Evolutionary conservation across 2,797 vertebrate genomes (phyloP), one percentile per base, ranked within the genome.

Genomic region (Phataginus tricuspis): DNA sequence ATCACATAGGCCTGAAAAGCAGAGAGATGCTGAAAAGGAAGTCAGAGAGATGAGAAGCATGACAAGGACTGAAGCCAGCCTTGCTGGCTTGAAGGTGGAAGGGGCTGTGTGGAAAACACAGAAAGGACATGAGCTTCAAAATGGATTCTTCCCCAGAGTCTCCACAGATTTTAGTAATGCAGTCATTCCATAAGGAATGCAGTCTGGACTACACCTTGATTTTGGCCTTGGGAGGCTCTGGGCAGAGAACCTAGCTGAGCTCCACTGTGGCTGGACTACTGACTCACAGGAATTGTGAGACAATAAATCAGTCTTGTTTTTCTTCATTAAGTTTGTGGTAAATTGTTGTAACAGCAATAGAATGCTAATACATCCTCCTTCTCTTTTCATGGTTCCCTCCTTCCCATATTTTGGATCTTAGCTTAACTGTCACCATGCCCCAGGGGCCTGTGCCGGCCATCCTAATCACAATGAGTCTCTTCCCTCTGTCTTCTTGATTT

Each of bases 351-450:
- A 29, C 19, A 92, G 7, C 2, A 66, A 77, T 10, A n/a, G 59
- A 66, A 64, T 72, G 68, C 2, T 75, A 78, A 34, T 53, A 64
- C 1, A 59, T 14, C 21, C 51, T 74, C n/a, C 25, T 91, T 89
- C 7, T 29, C 6, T 74, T 72, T 84, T 72, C 4, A 15, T 10
- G 8, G 78, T 77, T 55, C 21, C n/a, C 63, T 84, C 63, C 42
- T 94, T 93, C 39, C 55, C 3, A 29, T 94, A 39, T 84, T 91
- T 87, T 68, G 86, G 18, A 72, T 92, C 53, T 72, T 39, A 86
- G 16, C 37, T 95, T 75, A 66, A 97, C 92, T 61, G 9, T 82
- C 39, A 78, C 31, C 57, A 68, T 37, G 2, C 61, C 69, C 15
- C 2, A 84, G 59, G 49, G 21, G 14, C 45, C 49, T 64, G 37